phyloP scores from a whole-genome alignment of 23 tunicate species.

The Halocynthia aurantium region DNA sequence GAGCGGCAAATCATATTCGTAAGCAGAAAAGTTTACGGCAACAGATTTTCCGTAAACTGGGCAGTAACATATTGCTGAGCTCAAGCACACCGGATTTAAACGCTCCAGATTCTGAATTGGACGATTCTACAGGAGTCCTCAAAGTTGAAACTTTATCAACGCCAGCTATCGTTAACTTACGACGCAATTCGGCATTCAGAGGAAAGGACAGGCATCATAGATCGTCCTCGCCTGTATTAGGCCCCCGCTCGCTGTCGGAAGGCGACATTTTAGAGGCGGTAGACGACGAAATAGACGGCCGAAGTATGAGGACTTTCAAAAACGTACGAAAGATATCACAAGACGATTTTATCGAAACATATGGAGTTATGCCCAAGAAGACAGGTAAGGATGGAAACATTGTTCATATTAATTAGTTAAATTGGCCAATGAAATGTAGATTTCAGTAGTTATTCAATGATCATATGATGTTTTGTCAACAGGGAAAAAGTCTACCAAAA shows the following conservation, averaged over 20 bases:
- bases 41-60: conserved; percentile 14
- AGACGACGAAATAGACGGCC: conserved; percentile 4
- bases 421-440: too few relatives aligned
- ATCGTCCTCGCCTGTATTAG: background rate
- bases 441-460: too few relatives aligned
- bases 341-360: conserved; percentile 63
- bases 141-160: background rate
- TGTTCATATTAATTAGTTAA: too few relatives aligned
- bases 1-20: too few relatives aligned
- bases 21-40: conserved; percentile 25
- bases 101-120: conserved; percentile 7
- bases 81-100: conserved; percentile 25
- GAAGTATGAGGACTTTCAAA: conserved; percentile 46
- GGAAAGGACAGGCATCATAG: background rate
- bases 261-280: background rate
- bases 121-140: background rate
- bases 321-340: conserved; percentile 43
- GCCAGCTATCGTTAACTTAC: conserved; percentile 1
- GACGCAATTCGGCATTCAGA: conserved; percentile 11
- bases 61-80: conserved; percentile 1
- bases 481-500: too few relatives aligned
- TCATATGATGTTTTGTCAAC: too few relatives aligned
- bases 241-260: conserved; percentile 10
- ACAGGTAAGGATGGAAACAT: background rate
- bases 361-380: conserved; percentile 34